phyloP scores from a whole-genome alignment of 2,797 vertebrate genomes.

The Tiaroga cobitis region DNA sequence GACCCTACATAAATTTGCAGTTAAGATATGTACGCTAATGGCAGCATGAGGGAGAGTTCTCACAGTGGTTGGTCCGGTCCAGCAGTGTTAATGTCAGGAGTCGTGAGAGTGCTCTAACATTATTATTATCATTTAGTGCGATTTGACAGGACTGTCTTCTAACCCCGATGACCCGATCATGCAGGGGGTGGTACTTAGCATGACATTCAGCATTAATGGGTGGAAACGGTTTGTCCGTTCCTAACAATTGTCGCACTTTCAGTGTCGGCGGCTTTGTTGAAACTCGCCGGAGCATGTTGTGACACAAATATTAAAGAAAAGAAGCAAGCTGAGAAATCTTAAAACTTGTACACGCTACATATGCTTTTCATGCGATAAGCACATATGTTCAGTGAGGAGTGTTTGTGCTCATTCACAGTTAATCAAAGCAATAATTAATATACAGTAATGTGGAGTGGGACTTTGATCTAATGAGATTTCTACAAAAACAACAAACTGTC shows the following conservation, averaged over 20 bases:
- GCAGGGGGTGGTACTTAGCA: slow-evolving; percentile 32
- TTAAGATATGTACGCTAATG: slow-evolving; percentile 44
- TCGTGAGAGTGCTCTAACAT: slow-evolving; percentile 46
- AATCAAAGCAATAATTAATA: not conserved
- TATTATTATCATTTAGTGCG: slow-evolving; percentile 55
- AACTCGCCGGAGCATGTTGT: not conserved
- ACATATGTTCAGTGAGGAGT: not conserved
- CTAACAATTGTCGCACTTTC: slow-evolving; percentile 10
- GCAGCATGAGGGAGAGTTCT: slow-evolving; percentile 42
- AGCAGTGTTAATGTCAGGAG: slow-evolving; percentile 45
- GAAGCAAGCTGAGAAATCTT: not conserved
- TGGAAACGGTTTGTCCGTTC: slow-evolving; percentile 35
- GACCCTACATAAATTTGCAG: slow-evolving; percentile 42
- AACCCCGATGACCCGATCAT: slow-evolving; percentile 52
- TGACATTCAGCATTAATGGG: slow-evolving; percentile 46
- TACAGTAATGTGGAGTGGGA: not conserved
- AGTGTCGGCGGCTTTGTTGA: not conserved
- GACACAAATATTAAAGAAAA: not conserved
- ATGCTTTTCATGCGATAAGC: not conserved
- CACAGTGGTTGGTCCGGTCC: slow-evolving; percentile 47
- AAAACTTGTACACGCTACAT: not conserved
- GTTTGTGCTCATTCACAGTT: not conserved
- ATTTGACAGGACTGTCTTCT: slow-evolving; percentile 45
- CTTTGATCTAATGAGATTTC: not conserved
- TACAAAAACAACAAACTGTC: not conserved